These are phyloP conservation scores for Toxostoma redivivum DNA, from an alignment of 2,113 vertebrate genomes.

Conservation along the genomic window DNA sequence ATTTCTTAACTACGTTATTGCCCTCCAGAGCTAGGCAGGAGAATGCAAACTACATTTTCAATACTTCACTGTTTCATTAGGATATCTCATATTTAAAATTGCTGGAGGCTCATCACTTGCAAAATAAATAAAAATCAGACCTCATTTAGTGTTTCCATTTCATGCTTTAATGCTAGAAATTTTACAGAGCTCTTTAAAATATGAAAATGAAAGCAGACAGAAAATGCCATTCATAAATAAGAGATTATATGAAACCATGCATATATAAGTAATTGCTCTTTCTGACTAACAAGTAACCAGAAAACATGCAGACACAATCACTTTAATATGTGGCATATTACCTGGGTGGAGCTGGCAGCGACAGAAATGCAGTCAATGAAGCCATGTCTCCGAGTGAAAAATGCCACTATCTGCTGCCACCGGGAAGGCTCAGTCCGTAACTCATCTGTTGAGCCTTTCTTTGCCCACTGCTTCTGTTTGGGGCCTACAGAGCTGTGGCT, in stretches of 20 bases:
- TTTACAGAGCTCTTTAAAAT: not conserved
- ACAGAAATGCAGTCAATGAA: conserved; percentile 95
- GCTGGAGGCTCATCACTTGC: not conserved
- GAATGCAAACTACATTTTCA: not conserved
- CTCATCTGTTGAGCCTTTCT: conserved; percentile 89
- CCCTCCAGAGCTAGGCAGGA: not conserved
- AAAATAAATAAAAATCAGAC: not conserved
- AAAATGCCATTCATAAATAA: not conserved
- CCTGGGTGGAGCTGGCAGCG: conserved; percentile 86
- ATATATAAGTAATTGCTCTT: not conserved
- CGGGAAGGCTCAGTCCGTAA: conserved; percentile 84
- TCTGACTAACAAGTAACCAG: conserved; percentile 17
- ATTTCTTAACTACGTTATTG: not conserved
- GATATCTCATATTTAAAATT: not conserved
- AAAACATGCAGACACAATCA: conserved; percentile 45
- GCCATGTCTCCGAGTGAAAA: conserved; percentile 91
- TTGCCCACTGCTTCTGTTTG: conserved; percentile 89
- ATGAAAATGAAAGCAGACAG: conserved; percentile 14
- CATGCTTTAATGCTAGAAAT: not conserved
- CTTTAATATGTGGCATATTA: conserved; percentile 78
- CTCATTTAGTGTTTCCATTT: not conserved
- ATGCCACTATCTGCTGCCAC: conserved; percentile 93
- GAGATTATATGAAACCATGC: not conserved
- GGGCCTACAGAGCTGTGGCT: conserved; percentile 84
- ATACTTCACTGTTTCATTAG: not conserved